phyloP scores from a whole-genome alignment of 2,888 invertebrate species.

The Pardosa pseudoannulata region DNA sequence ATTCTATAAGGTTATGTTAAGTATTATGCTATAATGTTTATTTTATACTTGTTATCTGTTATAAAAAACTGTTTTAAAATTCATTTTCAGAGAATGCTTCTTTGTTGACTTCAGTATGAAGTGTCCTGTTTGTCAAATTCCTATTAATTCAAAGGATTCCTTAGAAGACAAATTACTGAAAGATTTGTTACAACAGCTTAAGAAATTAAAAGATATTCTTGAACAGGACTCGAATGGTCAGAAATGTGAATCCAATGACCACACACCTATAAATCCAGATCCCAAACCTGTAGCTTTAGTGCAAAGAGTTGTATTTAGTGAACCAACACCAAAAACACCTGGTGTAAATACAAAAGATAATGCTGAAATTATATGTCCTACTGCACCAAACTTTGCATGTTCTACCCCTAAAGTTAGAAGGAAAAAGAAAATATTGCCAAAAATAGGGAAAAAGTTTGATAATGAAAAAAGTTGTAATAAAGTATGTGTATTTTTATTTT shows the following conservation, averaged over 20 bases:
- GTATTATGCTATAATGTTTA: not conserved
- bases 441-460: not conserved
- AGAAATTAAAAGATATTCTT: constrained; percentile 19
- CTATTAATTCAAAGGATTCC: constrained; percentile 35
- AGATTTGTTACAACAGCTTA: constrained; percentile 20
- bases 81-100: constrained; percentile 30
- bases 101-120: not conserved
- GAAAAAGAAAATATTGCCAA: not conserved
- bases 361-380: not conserved
- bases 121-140: constrained; percentile 49
- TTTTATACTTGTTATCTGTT: not conserved
- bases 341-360: not conserved
- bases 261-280: not conserved
- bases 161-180: constrained; percentile 44
- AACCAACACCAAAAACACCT: not conserved
- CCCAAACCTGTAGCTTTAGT: not conserved
- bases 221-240: not conserved
- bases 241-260: not conserved
- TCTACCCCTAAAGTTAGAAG: constrained; percentile 32
- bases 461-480: constrained; percentile 22
- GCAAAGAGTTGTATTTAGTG: no score
- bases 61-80: no score
- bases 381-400: not conserved
- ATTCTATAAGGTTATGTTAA: no score
- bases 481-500: constrained; percentile 19